Evolutionary conservation across 2,888 invertebrate species (phyloP).

Genomic region (Phragmatobia fuliginosa): DNA sequence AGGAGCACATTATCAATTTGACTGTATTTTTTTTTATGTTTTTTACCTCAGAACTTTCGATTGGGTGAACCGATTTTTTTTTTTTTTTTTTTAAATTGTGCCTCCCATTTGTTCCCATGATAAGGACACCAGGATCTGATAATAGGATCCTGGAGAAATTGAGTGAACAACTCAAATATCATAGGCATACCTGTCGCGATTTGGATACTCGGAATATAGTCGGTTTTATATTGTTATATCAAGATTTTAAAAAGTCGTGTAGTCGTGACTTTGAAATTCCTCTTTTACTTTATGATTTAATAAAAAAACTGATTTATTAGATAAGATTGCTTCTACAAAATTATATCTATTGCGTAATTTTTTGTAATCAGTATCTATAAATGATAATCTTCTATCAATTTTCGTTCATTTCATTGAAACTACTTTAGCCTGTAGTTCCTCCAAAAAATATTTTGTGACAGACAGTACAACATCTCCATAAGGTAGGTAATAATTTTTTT

Average conservation of each 20-base stretch:
- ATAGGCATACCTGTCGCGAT: too few relatives aligned
- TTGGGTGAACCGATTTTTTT: too few relatives aligned
- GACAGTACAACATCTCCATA: not conserved
- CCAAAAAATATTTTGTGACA: not conserved
- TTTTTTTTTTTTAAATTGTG: too few relatives aligned
- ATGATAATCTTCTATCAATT: not conserved
- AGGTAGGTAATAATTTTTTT: not conserved
- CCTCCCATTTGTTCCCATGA: too few relatives aligned
- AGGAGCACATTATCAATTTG: too few relatives aligned
- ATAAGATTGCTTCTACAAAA: not conserved
- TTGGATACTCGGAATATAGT: too few relatives aligned
- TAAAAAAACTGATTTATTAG: not conserved
- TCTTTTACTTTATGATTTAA: not conserved
- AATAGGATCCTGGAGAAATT: too few relatives aligned
- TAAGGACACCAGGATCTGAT: too few relatives aligned
- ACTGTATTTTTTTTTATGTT: too few relatives aligned
- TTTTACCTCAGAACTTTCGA: too few relatives aligned
- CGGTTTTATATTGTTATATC: too few relatives aligned
- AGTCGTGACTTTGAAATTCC: not conserved
- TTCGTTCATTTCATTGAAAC: not conserved
- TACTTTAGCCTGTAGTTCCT: not conserved
- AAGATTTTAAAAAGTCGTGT: not conserved
- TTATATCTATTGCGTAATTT: not conserved
- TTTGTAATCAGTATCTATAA: not conserved
- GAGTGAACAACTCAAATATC: too few relatives aligned